Evolutionary conservation across 2,113 vertebrate genomes (phyloP).

Genomic region (Emydocephalus ijimae): DNA sequence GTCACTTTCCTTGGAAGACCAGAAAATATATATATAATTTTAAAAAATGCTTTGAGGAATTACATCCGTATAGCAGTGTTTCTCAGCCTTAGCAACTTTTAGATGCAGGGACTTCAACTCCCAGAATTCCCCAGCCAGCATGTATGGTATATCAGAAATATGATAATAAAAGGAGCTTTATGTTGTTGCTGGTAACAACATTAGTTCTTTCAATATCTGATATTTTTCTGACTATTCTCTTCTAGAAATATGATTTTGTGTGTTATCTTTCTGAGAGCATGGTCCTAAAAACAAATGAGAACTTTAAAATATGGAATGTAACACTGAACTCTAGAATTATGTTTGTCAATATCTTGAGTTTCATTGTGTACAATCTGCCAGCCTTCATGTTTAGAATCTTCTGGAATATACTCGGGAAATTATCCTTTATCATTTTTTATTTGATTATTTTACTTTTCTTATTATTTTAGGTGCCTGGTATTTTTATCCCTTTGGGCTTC

Average conservation of each 20-base stretch:
- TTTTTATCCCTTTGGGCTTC: constrained; percentile 68
- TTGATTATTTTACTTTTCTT: background rate
- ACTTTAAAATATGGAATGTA: background rate
- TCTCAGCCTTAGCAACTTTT: background rate
- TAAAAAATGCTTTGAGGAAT: background rate
- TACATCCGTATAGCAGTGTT: background rate
- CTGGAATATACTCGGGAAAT: background rate
- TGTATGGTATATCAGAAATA: background rate
- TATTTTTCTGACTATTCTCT: background rate
- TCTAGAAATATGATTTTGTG: background rate
- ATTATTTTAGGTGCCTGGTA: constrained; percentile 69
- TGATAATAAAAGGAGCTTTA: background rate
- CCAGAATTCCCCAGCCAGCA: background rate
- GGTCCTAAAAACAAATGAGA: background rate
- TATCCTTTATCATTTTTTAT: background rate
- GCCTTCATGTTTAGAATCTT: background rate
- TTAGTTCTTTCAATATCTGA: background rate
- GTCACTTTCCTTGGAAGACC: background rate
- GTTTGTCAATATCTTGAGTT: background rate
- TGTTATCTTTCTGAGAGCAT: background rate
- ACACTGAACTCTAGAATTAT: background rate
- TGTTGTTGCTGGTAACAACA: background rate
- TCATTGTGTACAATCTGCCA: background rate
- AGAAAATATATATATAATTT: background rate
- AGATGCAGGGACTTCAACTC: background rate